Percentiles rank a stretch among this genome's conserved stretches.
These are phyloP conservation scores for Dendrophyllia cribrosa DNA, from an alignment of 64 coral and sea anemone species.

Conservation along the genomic window DNA sequence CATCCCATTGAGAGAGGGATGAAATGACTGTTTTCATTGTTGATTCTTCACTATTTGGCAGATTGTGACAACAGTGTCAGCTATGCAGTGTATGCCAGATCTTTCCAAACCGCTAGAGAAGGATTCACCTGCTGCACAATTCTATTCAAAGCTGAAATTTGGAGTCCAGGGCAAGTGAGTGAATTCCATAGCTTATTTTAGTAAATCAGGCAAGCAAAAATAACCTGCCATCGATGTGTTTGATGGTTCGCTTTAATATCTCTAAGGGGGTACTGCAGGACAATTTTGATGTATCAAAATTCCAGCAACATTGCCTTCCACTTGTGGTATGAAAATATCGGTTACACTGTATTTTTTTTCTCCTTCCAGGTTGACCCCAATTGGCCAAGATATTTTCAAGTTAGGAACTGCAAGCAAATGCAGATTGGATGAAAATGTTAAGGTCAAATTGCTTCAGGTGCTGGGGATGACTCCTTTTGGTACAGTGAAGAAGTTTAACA, in stretches of 20 bases:
- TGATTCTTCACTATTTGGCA: too few species aligned
- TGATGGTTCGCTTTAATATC: background rate
- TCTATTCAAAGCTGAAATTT: constrained; percentile 20
- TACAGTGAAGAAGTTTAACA: background rate
- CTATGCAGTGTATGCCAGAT: constrained; percentile 3
- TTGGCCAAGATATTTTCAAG: too few species aligned
- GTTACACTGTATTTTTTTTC: too few species aligned
- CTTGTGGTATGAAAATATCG: too few species aligned
- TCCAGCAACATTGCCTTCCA: too few species aligned
- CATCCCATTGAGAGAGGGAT: too few species aligned
- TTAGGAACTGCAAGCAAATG: background rate
- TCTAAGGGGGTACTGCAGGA: too few species aligned
- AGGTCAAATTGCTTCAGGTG: background rate
- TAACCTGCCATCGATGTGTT: background rate
- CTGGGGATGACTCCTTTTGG: constrained; percentile 18
- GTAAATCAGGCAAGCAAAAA: background rate
- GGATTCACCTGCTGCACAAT: background rate
- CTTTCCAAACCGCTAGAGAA: background rate
- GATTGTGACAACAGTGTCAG: background rate
- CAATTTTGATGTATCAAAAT: too few species aligned
- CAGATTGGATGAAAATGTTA: background rate
- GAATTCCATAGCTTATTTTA: background rate
- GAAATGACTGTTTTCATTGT: too few species aligned
- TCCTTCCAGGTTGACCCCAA: too few species aligned
- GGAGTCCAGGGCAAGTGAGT: background rate